These are phyloP conservation scores for Microcebus ravelobensis DNA, from an alignment of 2,113 vertebrate species.

Conservation along the genomic window DNA sequence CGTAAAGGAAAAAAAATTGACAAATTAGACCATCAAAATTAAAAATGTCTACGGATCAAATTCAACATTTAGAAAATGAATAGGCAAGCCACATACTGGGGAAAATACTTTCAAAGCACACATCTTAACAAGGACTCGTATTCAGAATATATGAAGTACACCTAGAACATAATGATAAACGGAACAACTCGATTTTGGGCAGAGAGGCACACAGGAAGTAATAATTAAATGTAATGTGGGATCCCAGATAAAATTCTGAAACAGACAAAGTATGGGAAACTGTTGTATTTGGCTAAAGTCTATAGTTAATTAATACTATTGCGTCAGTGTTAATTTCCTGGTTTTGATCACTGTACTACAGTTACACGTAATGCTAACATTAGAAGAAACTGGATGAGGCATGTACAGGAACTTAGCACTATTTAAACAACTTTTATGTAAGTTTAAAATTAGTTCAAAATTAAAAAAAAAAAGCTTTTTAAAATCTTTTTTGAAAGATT, in stretches of 20 bases:
- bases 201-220: not conserved
- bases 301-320: not conserved
- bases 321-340: not conserved
- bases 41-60: not conserved
- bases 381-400: not conserved
- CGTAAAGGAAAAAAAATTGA: not conserved
- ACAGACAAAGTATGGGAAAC: not conserved
- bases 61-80: not conserved
- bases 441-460: not conserved
- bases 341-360: not conserved
- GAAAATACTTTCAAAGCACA: not conserved
- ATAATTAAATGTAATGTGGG: not conserved
- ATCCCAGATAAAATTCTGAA: not conserved
- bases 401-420: not conserved
- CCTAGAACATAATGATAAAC: not conserved
- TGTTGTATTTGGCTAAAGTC: not conserved
- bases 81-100: not conserved
- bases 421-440: not conserved
- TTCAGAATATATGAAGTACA: not conserved
- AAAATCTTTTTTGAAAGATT: not conserved
- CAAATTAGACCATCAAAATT: constrained; percentile 14
- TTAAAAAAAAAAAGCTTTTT: not conserved
- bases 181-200: not conserved
- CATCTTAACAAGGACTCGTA: not conserved
- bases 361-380: not conserved